Evolutionary conservation across 2,113 vertebrate genomes (phyloP), one percentile per base, ranked within the genome.

Genomic region (Corythornis madagascariensis): DNA sequence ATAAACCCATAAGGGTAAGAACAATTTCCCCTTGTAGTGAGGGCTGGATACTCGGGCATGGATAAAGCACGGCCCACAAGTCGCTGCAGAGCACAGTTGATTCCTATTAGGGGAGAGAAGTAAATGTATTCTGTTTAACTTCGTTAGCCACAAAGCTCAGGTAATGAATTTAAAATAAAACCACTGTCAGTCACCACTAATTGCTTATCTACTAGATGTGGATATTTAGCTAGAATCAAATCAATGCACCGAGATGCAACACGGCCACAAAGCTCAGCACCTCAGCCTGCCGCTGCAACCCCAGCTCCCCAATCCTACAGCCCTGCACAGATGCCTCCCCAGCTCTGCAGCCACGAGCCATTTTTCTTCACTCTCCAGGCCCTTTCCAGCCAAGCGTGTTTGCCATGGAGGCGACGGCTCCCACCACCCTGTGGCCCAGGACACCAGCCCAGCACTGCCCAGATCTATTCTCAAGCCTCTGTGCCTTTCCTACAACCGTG

Each of bases 131-230:
- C 67, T 91, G 80, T 72, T 96, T 82, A 93, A 82, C 94, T 93
- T 94, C 70, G 94, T 96, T 86, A 96, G 88, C 80, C 92, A 83
- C 90, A 96, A 92, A 71, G 77, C 74, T 89, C 76, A 80, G 83
- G 90, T 90, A 92, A 96, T 86, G 69, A 94, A 94, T 95, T 95
- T 78, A 78, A 94, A 96, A 93, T 77, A 92, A 88, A 94, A 88
- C 74, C 90, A 75, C 77, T 38, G 45, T 93, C 73, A 42, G 85
- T 69, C 70, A 88, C 63, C 43, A 95, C 52, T 79, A 85, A 91
- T 73, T 78, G 77, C 90, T 90, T 93, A 88, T 81, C 85, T 85
- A 19, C 56, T 85, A 55, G 64, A 85, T 63, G 67, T 47, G 80
- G 71, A 56, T 78, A 90, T 85, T 94, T 85, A 86, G 75, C 88